phyloP scores from a whole-genome alignment of 2,113 vertebrate species.

The Phylloscopus whistleri region DNA sequence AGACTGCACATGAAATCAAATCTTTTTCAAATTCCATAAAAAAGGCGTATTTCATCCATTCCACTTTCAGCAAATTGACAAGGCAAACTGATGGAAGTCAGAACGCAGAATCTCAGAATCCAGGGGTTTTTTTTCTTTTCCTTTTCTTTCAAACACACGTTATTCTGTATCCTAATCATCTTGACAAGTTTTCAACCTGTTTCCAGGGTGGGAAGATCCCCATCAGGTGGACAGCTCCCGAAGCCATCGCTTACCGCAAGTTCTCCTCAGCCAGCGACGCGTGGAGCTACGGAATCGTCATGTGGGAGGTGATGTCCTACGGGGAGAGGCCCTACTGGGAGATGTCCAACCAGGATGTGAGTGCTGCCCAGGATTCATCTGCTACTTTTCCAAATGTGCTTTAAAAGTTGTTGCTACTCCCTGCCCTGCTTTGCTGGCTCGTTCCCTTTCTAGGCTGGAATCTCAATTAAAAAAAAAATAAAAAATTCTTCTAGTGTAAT shows the following conservation, averaged over 20 bases:
- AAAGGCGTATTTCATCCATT: background rate
- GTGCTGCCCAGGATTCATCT: constrained; percentile 30
- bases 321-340: constrained; percentile 96
- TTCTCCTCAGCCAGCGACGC: constrained; percentile 93
- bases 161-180: background rate
- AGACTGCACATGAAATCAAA: background rate
- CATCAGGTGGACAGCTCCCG: constrained; percentile 93
- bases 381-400: background rate
- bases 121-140: background rate
- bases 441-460: background rate
- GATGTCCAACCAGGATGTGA: constrained; percentile 98
- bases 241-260: constrained; percentile 93
- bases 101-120: background rate
- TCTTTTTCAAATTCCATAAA: background rate
- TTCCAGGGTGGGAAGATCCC: constrained; percentile 95
- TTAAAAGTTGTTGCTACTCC: background rate
- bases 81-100: background rate
- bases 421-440: background rate
- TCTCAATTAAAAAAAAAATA: background rate
- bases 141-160: background rate
- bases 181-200: background rate
- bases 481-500: background rate
- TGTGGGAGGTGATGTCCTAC: constrained; percentile 99
- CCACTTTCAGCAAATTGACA: background rate
- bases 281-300: constrained; percentile 97